Evolutionary conservation across 2,888 invertebrate genomes (phyloP).

Genomic region (Zhuqinia jingwanae): DNA sequence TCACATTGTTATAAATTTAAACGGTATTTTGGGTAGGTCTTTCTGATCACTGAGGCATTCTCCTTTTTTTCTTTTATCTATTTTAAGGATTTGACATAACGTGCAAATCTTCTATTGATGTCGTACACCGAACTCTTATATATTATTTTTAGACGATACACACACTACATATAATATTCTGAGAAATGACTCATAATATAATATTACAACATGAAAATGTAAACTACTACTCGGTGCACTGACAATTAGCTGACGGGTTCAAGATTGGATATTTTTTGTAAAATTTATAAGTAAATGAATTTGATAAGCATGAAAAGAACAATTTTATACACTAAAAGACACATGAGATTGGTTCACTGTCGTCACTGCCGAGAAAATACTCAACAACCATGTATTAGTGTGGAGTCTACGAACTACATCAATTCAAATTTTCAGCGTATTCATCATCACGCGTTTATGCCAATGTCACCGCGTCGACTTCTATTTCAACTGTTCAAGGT

Average conservation of each 20-base stretch:
- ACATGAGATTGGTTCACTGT: slow-evolving; percentile 8
- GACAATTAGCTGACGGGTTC: not conserved
- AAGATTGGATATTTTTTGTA: slow-evolving; percentile 11
- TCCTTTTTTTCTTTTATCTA: no score
- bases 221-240: not conserved
- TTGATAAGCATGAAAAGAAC: slow-evolving; percentile 18
- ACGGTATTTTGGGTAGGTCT: not conserved
- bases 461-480: slow-evolving; percentile 43
- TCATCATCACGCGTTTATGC: slow-evolving; percentile 47
- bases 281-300: not conserved
- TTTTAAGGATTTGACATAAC: no score
- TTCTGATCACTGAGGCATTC: not conserved
- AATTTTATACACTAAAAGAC: slow-evolving; percentile 25
- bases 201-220: no score
- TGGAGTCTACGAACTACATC: not conserved
- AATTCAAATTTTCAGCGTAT: slow-evolving; percentile 29
- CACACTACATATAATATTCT: no score
- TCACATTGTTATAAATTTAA: not conserved
- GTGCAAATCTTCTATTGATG: no score
- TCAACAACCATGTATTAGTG: not conserved
- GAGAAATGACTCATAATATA: no score
- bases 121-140: no score
- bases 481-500: slow-evolving; percentile 29
- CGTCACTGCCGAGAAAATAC: slow-evolving; percentile 4
- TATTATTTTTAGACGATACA: not conserved